phyloP scores from a whole-genome alignment of 23 tunicate species.

The Halocynthia roretzi region DNA sequence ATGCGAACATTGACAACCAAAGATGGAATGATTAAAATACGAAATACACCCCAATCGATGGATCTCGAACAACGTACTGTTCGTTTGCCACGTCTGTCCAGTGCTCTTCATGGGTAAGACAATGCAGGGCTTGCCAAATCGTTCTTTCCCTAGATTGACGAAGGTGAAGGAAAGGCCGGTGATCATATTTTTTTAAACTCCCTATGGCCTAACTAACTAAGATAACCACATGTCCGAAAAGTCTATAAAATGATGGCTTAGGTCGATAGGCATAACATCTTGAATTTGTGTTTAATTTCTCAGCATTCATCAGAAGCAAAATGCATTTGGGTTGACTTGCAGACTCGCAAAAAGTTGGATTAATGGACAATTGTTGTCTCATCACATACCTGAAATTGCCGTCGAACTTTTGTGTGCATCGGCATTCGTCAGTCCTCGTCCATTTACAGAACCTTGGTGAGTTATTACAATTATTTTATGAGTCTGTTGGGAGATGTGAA shows the following conservation, averaged over 20 bases:
- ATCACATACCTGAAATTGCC: conserved; percentile 46
- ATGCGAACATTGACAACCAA: conserved; percentile 27
- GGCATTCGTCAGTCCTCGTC: conserved; percentile 29
- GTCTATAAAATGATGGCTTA: too few species aligned
- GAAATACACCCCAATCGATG: conserved; percentile 39
- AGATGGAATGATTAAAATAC: conserved; percentile 42
- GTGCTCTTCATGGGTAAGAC: conserved; percentile 48
- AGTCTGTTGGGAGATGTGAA: background rate
- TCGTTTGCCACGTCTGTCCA: conserved; percentile 34
- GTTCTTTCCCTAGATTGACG: too few species aligned
- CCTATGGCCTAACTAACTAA: too few species aligned
- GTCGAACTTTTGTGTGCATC: conserved; percentile 57
- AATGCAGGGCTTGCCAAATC: background rate
- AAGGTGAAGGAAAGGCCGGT: too few species aligned
- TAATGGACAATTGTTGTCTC: conserved; percentile 32
- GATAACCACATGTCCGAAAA: too few species aligned
- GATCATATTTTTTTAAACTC: too few species aligned
- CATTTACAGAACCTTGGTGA: conserved; percentile 49
- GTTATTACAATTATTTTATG: background rate
- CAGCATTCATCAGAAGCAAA: conserved; percentile 48
- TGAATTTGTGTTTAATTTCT: too few species aligned
- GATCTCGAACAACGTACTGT: conserved; percentile 40
- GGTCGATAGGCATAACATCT: too few species aligned
- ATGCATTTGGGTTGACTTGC: conserved; percentile 31
- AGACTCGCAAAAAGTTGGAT: conserved; percentile 78